phyloP scores from a whole-genome alignment of 64 coral and sea anemone species.

The Astreopora myriophthalma region DNA sequence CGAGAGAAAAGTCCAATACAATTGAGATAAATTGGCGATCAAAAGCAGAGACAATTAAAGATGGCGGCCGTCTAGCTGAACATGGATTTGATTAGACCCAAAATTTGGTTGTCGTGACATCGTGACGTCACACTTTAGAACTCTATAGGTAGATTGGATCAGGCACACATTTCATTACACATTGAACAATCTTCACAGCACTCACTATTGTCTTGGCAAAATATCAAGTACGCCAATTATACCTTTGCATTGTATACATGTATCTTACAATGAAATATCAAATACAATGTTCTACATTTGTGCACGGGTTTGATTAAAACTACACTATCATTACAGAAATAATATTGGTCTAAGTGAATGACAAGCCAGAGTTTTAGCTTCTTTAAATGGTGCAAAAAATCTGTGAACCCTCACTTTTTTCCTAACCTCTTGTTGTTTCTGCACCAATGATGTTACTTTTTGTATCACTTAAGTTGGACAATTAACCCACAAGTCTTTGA shows the following conservation, averaged over 20 bases:
- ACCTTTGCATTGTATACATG: background rate
- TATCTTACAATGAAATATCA: background rate
- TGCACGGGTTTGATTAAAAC: background rate
- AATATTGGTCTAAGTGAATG: background rate
- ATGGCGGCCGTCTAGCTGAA: background rate
- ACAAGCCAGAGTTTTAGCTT: background rate
- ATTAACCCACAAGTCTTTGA: background rate
- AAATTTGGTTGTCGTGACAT: background rate
- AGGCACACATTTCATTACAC: background rate
- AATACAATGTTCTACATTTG: background rate
- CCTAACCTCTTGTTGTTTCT: background rate
- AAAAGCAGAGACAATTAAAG: background rate
- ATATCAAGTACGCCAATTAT: background rate
- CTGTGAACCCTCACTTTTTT: background rate
- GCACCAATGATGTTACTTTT: background rate
- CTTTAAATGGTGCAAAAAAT: background rate
- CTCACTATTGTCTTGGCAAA: background rate
- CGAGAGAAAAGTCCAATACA: background rate
- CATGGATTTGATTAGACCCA: background rate
- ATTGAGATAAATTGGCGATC: background rate
- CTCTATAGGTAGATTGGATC: background rate
- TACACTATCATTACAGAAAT: background rate
- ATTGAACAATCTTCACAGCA: background rate
- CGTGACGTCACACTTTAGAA: constrained; percentile 8
- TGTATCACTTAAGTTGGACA: background rate